A percentile compares a stretch with the other conserved stretches of the same genome.
Evolutionary conservation across 1,140 invertebrate genomes (phyloP).

Genomic region (Atopsyche davidsoni): DNA sequence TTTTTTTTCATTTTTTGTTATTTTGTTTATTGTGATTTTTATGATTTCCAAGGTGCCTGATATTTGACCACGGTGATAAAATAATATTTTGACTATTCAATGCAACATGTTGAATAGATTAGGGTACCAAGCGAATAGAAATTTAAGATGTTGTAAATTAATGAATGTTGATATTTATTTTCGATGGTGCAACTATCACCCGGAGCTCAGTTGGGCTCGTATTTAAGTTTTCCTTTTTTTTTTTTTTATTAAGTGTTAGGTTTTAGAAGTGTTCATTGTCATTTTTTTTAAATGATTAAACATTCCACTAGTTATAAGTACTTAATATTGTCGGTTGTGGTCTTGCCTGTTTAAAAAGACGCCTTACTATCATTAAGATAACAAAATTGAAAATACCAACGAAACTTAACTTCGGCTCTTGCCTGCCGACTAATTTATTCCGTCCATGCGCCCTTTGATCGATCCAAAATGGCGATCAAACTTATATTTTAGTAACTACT

Average conservation of each 20-base stretch:
- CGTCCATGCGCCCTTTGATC: slow-evolving; percentile 28
- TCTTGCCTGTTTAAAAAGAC: slow-evolving; percentile 49
- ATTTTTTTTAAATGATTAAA: slow-evolving; percentile 25
- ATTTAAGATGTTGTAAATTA: slow-evolving; percentile 15
- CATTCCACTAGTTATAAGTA: slow-evolving; percentile 51
- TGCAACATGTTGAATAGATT: slow-evolving; percentile 25
- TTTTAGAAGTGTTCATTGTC: slow-evolving; percentile 27
- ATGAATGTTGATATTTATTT: slow-evolving; percentile 17
- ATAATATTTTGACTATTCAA: slow-evolving; percentile 28
- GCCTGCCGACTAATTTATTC: slow-evolving; percentile 21
- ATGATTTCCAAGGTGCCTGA: slow-evolving; percentile 29
- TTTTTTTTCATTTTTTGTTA: slow-evolving; percentile 10
- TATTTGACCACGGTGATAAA: slow-evolving; percentile 29
- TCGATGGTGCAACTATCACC: slow-evolving; percentile 21
- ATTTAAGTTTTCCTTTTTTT: slow-evolving; percentile 4
- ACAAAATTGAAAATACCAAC: slow-evolving; percentile 50
- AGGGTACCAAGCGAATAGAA: slow-evolving; percentile 12
- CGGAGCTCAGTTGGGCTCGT: slow-evolving; percentile 1
- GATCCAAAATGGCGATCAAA: slow-evolving; percentile 16
- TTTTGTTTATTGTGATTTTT: slow-evolving; percentile 15
- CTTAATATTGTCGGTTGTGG: slow-evolving; percentile 52
- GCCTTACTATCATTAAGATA: slow-evolving; percentile 36
- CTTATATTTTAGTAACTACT: slow-evolving; percentile 28
- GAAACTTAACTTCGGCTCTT: slow-evolving; percentile 37
- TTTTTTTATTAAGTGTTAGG: slow-evolving; percentile 21